These are phyloP conservation scores for Phoeniculus purpureus DNA, from an alignment of 2,797 vertebrate genomes.

Conservation along the genomic window DNA sequence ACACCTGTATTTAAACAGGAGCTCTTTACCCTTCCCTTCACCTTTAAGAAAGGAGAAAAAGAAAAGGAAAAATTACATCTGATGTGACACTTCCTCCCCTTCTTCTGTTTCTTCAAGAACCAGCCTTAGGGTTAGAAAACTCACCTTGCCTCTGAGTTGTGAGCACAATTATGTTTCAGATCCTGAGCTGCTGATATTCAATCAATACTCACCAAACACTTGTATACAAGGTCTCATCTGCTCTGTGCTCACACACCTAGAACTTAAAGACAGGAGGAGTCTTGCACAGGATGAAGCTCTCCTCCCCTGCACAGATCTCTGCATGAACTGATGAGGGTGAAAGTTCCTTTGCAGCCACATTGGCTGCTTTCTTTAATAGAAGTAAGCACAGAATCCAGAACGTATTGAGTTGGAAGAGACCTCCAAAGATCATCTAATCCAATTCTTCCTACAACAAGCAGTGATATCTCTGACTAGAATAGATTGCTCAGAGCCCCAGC, in stretches of 20 bases:
- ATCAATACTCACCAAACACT: neutral
- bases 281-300: neutral
- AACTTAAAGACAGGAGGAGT: neutral
- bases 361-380: neutral
- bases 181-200: neutral
- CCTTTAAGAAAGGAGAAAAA: neutral
- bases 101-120: neutral
- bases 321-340: neutral
- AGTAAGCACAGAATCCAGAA: neutral
- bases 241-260: accelerated
- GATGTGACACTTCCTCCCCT: accelerated
- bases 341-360: neutral
- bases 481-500: too few species aligned
- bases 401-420: too few species aligned
- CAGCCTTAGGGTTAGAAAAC: neutral
- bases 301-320: neutral
- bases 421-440: too few species aligned
- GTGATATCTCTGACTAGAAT: too few species aligned
- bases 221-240: accelerated
- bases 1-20: neutral
- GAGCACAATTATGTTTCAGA: neutral
- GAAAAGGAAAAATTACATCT: neutral
- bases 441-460: too few species aligned
- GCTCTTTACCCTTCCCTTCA: neutral
- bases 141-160: too few species aligned